Conservation (phyloP, 2,797 vertebrate genomes). For the Betta splendens region DNA sequence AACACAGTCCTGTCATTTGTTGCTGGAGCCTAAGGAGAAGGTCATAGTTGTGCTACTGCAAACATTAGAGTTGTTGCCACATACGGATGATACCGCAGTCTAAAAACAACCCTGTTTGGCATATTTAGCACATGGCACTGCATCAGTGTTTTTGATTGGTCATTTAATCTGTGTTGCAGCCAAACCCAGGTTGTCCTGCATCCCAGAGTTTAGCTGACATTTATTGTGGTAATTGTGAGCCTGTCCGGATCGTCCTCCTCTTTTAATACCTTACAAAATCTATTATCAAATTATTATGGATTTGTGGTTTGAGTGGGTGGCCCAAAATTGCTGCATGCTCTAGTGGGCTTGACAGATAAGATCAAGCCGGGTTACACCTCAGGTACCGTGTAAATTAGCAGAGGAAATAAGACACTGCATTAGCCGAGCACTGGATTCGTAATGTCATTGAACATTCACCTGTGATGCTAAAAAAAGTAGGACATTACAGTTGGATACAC, state of each 20-base stretch:
- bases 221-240: not conserved
- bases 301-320: not conserved
- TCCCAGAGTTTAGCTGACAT: constrained; percentile 13
- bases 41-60: too few species aligned
- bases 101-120: constrained; percentile 10
- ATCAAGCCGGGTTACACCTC: not conserved
- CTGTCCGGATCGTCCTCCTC: constrained; percentile 10
- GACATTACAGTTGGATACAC: not conserved
- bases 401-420: constrained; percentile 15
- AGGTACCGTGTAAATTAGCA: constrained; percentile 2
- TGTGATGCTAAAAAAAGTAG: not conserved
- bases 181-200: constrained; percentile 7
- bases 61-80: too few species aligned
- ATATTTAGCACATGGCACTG: not conserved
- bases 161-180: not conserved
- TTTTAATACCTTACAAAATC: constrained; percentile 9
- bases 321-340: not conserved
- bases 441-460: not conserved
- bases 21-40: too few species aligned
- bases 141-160: constrained; percentile 6
- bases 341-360: constrained; percentile 3
- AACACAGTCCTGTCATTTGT: too few species aligned
- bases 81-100: too few species aligned
- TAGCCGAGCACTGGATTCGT: constrained; percentile 4
- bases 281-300: constrained; percentile 7